Conservation (phyloP, 2,888 invertebrate genomes). For the Ectobius pallidus region DNA sequence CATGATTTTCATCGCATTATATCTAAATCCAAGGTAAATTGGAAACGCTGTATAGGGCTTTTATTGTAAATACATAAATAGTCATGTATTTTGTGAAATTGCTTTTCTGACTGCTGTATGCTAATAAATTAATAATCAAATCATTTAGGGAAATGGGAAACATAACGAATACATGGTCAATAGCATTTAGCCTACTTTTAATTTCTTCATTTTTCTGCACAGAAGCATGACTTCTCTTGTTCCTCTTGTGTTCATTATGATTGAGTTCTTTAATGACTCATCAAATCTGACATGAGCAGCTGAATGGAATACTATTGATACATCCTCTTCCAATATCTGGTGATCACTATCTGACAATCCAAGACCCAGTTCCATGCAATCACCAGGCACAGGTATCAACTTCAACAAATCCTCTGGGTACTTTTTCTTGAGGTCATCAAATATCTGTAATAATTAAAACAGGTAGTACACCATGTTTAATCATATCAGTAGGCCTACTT, state of each 20-base stretch:
- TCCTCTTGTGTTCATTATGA: neutral
- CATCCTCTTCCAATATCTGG: neutral
- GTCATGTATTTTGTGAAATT: no score
- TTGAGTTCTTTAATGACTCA: neutral
- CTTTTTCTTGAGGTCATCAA: neutral
- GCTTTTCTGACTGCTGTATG: no score
- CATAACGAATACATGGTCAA: no score
- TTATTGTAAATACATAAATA: no score
- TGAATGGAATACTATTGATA: slow-evolving; percentile 2
- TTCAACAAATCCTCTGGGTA: neutral
- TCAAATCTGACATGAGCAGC: slow-evolving; percentile 9
- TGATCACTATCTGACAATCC: neutral
- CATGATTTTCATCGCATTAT: no score
- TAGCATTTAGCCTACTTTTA: slow-evolving; percentile 9
- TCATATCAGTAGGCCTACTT: no score
- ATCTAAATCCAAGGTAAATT: no score
- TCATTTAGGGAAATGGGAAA: no score
- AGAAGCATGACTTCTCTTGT: neutral
- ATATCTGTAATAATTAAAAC: neutral
- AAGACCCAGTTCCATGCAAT: neutral
- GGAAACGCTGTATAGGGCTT: no score
- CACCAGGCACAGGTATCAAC: neutral
- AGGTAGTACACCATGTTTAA: no score
- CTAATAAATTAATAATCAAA: no score
- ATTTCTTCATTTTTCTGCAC: neutral